phyloP scores from a whole-genome alignment of 2,113 vertebrate species.

The Pampusana beccarii region DNA sequence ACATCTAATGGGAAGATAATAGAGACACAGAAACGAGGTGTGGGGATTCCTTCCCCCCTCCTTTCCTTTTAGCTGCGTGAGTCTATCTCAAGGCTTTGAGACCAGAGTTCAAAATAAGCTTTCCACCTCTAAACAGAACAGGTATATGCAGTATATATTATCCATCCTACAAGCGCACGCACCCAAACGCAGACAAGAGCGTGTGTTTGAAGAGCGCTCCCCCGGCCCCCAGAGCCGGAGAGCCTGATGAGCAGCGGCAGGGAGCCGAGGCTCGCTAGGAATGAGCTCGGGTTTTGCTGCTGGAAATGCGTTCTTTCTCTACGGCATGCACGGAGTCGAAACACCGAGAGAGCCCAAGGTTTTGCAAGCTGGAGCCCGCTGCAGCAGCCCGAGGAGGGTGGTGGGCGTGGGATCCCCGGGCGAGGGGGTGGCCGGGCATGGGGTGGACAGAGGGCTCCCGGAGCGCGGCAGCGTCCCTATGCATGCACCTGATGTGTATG shows the following conservation, averaged over 20 bases:
- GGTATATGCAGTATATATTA: not conserved
- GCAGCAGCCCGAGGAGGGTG: not conserved
- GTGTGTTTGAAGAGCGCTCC: not conserved
- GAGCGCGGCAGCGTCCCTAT: not conserved
- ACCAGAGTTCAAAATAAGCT: not conserved
- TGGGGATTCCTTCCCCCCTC: not conserved
- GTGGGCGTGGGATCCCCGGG: not conserved
- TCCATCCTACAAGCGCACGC: not conserved
- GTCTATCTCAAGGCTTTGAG: not conserved
- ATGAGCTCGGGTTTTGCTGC: not conserved
- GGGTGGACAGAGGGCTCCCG: not conserved
- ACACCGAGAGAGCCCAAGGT: not conserved
- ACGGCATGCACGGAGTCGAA: not conserved
- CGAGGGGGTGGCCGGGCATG: not conserved
- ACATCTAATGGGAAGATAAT: constrained; percentile 35
- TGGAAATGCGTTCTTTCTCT: not conserved
- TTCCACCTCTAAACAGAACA: not conserved
- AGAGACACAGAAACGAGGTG: not conserved
- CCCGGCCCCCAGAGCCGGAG: not conserved
- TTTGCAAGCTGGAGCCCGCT: not conserved
- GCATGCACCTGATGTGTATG: constrained; percentile 33
- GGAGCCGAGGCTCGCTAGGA: not conserved
- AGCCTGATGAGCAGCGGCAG: not conserved
- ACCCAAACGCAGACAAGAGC: not conserved
- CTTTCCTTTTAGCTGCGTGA: not conserved